Base-by-base conservation (phyloP, 2,888 invertebrate species). In the Lepeophtheirus nordmannii region DNA sequence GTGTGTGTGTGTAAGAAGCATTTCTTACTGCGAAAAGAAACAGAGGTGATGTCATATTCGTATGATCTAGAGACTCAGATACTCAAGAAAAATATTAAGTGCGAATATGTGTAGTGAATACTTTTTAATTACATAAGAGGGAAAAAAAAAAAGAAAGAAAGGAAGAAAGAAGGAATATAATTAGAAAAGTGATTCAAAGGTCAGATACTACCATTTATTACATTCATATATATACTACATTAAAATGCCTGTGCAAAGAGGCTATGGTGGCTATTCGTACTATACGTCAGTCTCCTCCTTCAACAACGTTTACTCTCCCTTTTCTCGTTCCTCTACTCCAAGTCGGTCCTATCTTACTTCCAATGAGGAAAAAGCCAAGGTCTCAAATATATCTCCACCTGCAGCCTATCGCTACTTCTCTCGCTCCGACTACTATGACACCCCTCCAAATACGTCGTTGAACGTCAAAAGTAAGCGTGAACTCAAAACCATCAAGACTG, bases 401-500 rank as follows among this genome's bases (percentile, higher is more conserved):
- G 63, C 63, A 46, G 56, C 63, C 23, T 63, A 63, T 38, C 41
- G 53, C 20, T 63, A 63, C 23, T 53, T 63, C 12, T 63, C 63
- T 17, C 53, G 53, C 53, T 2, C 53, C 5, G 53, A 46, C 8
- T 46, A 46, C 53, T 46, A 46, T 8, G 53, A 46, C 2, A 2
- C 53, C 14, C 53, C 53, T 17, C 22, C 38, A 1, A 61, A 10
- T 23, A 14, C 23, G 23, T 40, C 22, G 12, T n/a, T 40, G 1
- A 62, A 10, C 30, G 39, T 14, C 20, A 46, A 62, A 20, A 30
- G 17, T 10, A 63, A 38, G 22, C 20, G 22, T 17, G 58, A 37
- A 12, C 17, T 66, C n/a, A 66, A 66, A 30, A 66, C 66, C n/a
- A 53, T 66, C 59, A 66, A 66, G 39, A 66, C 66, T 9, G 41